Conservation (phyloP, 2,797 vertebrate species). For the Mormyrus proboscirostris region DNA sequence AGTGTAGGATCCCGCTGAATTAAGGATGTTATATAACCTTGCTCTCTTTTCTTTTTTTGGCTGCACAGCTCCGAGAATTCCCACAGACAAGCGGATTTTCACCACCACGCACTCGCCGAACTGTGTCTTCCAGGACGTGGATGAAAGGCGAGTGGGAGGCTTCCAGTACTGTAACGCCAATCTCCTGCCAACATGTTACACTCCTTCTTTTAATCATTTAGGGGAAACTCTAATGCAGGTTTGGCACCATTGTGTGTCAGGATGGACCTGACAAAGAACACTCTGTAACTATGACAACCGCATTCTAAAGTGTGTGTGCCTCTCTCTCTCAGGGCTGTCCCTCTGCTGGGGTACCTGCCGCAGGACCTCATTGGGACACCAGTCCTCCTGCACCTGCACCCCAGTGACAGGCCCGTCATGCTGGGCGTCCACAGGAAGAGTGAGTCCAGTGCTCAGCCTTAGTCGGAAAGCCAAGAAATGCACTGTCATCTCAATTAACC, state of each 20-base stretch:
- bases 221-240: neutral
- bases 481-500: neutral
- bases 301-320: neutral
- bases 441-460: constrained; percentile 38
- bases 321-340: constrained; percentile 51
- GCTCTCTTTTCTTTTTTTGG: neutral
- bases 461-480: neutral
- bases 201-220: neutral
- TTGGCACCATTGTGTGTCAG: neutral
- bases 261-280: neutral
- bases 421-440: constrained; percentile 66
- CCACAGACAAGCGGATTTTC: constrained; percentile 70
- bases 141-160: constrained; percentile 57
- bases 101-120: constrained; percentile 70
- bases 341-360: constrained; percentile 64
- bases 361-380: constrained; percentile 66
- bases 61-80: constrained; percentile 64
- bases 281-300: neutral
- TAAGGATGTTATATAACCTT: neutral
- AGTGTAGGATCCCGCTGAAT: neutral
- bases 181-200: neutral
- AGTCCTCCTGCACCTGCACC: constrained; percentile 61
- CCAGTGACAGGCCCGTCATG: constrained; percentile 65
- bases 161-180: neutral
- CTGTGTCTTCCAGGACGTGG: constrained; percentile 72